Evolutionary conservation across 2,797 vertebrate species (phyloP).

Genomic region (Eremophila alpestris): DNA sequence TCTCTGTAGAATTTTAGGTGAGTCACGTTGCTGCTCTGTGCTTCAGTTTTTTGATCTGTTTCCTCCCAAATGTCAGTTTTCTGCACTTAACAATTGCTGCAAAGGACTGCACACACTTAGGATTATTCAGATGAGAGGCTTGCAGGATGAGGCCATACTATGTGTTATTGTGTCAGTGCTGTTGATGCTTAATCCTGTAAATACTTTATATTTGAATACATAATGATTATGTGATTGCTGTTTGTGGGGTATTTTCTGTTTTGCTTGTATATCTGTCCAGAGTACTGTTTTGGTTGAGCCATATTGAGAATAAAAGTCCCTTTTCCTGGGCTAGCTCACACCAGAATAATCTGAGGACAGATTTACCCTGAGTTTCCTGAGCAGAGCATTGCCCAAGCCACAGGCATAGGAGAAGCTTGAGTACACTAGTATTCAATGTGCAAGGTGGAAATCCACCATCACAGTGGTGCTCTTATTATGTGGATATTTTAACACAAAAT

Average conservation of each 20-base stretch:
- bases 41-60: not conserved
- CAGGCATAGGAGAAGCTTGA: not conserved
- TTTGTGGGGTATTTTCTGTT: not conserved
- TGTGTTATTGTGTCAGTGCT: not conserved
- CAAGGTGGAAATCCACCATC: slow-evolving; percentile 42
- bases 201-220: not conserved
- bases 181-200: not conserved
- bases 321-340: not conserved
- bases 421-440: slow-evolving; percentile 4
- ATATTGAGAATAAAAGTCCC: slow-evolving; percentile 11
- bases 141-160: not conserved
- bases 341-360: slow-evolving; percentile 1
- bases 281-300: not conserved
- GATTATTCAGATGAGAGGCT: not conserved
- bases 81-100: not conserved
- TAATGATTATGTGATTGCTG: not conserved
- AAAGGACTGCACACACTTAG: not conserved
- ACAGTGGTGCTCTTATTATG: slow-evolving; percentile 42
- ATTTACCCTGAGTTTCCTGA: not conserved
- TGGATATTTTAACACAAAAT: slow-evolving; percentile 67
- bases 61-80: not conserved
- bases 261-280: not conserved
- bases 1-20: not conserved
- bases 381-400: not conserved
- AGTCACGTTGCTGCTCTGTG: not conserved